A percentile compares a stretch with the other conserved stretches of the same genome.
Conservation (phyloP, 2,113 vertebrate species). For the Anhinga anhinga region DNA sequence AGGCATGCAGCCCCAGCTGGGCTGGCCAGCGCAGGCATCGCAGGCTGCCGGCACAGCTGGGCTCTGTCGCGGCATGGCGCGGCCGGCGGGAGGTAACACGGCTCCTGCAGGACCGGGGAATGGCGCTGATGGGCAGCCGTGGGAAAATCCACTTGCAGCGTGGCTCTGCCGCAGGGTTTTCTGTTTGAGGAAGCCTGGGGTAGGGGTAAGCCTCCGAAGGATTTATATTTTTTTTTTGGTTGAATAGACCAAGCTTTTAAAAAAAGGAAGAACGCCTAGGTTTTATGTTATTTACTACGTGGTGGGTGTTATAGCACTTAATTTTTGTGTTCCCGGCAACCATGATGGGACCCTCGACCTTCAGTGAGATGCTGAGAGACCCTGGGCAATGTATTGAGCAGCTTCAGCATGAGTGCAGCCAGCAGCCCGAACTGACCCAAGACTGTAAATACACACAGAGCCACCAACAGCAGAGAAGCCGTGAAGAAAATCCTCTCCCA, state of each 20-base stretch:
- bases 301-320: fast-evolving
- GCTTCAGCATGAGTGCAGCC: background rate
- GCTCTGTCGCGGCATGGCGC: background rate
- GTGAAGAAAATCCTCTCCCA: background rate
- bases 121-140: background rate
- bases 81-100: background rate
- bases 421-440: background rate
- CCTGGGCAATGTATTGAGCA: background rate
- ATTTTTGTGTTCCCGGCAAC: background rate
- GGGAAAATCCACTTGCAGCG: background rate
- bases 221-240: background rate
- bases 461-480: background rate
- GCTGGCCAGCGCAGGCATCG: background rate
- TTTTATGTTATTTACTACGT: background rate
- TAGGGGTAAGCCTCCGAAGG: background rate
- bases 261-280: no score
- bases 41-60: background rate
- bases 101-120: background rate
- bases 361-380: background rate
- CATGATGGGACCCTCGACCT: fast-evolving
- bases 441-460: background rate
- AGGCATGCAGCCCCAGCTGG: background rate
- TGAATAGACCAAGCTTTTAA: background rate
- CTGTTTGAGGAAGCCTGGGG: background rate
- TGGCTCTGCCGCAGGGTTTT: background rate